Base-by-base conservation (phyloP, 2,888 invertebrate genomes). In the Drosophila paranaensis region DNA sequence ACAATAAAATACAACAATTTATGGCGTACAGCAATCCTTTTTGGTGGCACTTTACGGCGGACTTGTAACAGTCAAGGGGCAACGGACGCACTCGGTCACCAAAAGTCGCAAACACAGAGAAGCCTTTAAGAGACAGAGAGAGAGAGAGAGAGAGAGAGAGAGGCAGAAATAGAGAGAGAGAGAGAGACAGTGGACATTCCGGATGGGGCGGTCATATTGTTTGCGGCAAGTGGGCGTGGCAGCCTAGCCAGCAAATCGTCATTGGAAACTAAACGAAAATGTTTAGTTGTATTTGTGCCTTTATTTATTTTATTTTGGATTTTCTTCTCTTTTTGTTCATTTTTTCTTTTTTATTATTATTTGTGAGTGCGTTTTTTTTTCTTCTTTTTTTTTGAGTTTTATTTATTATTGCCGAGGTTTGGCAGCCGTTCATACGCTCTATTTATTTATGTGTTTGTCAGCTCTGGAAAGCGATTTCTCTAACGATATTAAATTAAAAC, bases 1-100 rank as follows among this genome's bases (percentile, higher is more conserved):
- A 87, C 87, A 89, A 89, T 87, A 87, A 87, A 87, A 89, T 87
- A 89, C 88, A 84, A 79, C 81, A 87, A 87, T 87, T 87, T 87
- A 87, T 89, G 81, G 88, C 88, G 75, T 65, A 86, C 74, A 80
- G 82, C 89, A 86, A 86, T 86, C 86, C 86, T 86, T 89, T 88
- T 76, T 74, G 79, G 77, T 87, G 80, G 82, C 82, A 81, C 79
- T 88, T 79, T 77, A 70, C 77, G 65, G 65, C 56, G 58, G 45
- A 60, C 62, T 58, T 48, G 45, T 45, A 50, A 16, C 33, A 45
- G 65, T 33, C 61, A 30, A 30, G 40, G 20, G 40, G 45, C 61
- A 56, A 56, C n/a, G 37, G 45, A 46, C 63, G 48, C 30, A 46
- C 20, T 39, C 27, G 30, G 48, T 57, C 75, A 77, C 75, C 88